Conservation (phyloP, 2,113 vertebrate genomes). For the Oncorhynchus tshawytscha region DNA sequence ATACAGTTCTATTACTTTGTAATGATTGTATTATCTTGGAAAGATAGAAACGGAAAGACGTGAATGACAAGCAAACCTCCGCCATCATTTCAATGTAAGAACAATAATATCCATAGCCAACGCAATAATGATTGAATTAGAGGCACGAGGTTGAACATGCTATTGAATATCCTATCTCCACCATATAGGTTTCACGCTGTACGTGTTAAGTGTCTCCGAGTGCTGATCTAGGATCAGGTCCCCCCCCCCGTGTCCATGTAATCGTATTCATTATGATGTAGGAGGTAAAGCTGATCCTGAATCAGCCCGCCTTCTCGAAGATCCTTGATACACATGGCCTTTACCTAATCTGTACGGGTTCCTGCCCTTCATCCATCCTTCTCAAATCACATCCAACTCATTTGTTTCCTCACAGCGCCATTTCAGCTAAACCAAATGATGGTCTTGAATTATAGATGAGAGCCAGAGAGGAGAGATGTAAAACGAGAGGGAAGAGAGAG, state of each 20-base stretch:
- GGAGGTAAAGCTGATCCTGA: too few species aligned
- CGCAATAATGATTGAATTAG: conserved; percentile 29
- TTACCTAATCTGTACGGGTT: too few species aligned
- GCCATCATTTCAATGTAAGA: background rate
- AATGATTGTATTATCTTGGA: conserved; percentile 27
- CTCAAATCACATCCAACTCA: conserved; percentile 24
- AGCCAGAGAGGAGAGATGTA: conserved; percentile 29
- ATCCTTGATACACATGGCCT: too few species aligned
- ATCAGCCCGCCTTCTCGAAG: too few species aligned
- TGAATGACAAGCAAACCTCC: too few species aligned
- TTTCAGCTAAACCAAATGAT: conserved; percentile 48
- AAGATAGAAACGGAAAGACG: too few species aligned
- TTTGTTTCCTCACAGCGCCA: conserved; percentile 50
- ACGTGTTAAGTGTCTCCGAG: too few species aligned
- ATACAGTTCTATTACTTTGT: background rate
- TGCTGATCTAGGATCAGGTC: too few species aligned
- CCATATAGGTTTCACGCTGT: background rate
- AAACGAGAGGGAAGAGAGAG: conserved; percentile 4
- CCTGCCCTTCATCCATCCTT: background rate
- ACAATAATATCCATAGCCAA: conserved; percentile 1
- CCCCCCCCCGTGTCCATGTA: too few species aligned
- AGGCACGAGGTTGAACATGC: conserved; percentile 27
- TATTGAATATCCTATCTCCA: conserved; percentile 17
- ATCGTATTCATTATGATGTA: too few species aligned
- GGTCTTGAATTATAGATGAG: conserved; percentile 46